These are phyloP conservation scores for Limnephilus lunatus DNA, from an alignment of 2,888 invertebrate genomes.

Conservation along the genomic window DNA sequence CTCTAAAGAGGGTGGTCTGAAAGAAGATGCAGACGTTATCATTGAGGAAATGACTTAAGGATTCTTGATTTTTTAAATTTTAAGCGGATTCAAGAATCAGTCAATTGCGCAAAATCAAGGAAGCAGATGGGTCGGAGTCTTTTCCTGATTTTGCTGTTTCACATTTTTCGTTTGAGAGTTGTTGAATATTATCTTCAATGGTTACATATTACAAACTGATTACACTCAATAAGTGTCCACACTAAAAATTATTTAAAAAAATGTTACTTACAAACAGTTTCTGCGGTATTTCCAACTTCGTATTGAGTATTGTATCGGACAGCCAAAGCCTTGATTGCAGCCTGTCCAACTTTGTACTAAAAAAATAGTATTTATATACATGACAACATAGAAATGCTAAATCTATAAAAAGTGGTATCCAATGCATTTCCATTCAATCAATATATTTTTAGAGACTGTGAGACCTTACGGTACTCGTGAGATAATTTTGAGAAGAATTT, in stretches of 20 bases:
- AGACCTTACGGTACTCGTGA: background rate
- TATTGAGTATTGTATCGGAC: slow-evolving; percentile 79
- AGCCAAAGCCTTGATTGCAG: slow-evolving; percentile 75
- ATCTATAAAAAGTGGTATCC: background rate
- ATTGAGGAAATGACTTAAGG: background rate
- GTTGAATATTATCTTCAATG: too few species aligned
- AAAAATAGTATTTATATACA: slow-evolving; percentile 63
- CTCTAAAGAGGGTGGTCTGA: too few species aligned
- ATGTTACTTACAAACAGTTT: slow-evolving; percentile 76
- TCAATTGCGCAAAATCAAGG: background rate
- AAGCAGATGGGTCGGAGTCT: too few species aligned
- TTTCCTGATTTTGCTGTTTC: too few species aligned
- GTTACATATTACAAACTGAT: background rate
- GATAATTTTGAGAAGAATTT: background rate
- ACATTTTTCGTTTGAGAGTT: too few species aligned
- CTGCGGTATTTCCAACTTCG: slow-evolving; percentile 78
- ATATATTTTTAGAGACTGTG: background rate
- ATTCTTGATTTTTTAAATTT: background rate
- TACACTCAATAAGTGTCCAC: background rate
- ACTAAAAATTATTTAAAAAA: background rate
- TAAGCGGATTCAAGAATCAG: background rate
- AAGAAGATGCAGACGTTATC: too few species aligned
- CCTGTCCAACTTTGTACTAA: slow-evolving; percentile 74
- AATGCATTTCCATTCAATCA: background rate
- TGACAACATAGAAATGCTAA: background rate